Conservation (phyloP, 2,113 vertebrate species). For the Sorex araneus region DNA sequence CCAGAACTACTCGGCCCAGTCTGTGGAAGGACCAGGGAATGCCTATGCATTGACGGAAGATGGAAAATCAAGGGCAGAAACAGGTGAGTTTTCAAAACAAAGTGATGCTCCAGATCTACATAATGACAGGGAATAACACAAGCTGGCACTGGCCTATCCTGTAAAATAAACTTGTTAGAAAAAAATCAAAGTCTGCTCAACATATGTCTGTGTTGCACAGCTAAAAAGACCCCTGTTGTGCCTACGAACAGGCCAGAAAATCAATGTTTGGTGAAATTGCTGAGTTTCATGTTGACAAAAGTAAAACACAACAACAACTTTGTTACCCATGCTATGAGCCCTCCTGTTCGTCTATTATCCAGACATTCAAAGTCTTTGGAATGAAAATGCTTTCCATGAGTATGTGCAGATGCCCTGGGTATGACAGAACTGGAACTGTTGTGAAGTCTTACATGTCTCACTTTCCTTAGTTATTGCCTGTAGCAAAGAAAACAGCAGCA, state of each 20-base stretch:
- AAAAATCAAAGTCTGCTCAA: constrained; percentile 78
- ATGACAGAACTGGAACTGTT: constrained; percentile 83
- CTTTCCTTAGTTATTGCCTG: constrained; percentile 78
- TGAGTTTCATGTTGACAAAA: constrained; percentile 86
- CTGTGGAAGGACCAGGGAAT: neutral
- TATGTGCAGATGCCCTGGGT: constrained; percentile 50
- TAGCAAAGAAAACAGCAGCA: constrained; percentile 80
- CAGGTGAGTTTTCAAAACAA: constrained; percentile 41
- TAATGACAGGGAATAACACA: constrained; percentile 71
- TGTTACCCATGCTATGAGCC: constrained; percentile 85
- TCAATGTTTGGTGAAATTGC: constrained; percentile 86
- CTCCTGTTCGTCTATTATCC: constrained; percentile 83
- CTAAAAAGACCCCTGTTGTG: constrained; percentile 83
- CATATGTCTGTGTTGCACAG: constrained; percentile 75
- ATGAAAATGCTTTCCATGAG: constrained; percentile 81
- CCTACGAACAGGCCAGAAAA: constrained; percentile 85
- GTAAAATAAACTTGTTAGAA: constrained; percentile 76
- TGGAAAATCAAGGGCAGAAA: neutral
- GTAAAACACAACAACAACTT: constrained; percentile 77
- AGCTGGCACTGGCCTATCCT: constrained; percentile 74
- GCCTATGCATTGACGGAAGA: neutral
- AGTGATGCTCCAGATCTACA: neutral
- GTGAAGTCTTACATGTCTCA: constrained; percentile 81
- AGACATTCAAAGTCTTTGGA: constrained; percentile 87
- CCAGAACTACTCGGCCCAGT: neutral